Percentiles rank a stretch among this genome's conserved stretches.
Evolutionary conservation across 2,113 vertebrate genomes (phyloP).

Genomic region (Pterocles gutturalis): DNA sequence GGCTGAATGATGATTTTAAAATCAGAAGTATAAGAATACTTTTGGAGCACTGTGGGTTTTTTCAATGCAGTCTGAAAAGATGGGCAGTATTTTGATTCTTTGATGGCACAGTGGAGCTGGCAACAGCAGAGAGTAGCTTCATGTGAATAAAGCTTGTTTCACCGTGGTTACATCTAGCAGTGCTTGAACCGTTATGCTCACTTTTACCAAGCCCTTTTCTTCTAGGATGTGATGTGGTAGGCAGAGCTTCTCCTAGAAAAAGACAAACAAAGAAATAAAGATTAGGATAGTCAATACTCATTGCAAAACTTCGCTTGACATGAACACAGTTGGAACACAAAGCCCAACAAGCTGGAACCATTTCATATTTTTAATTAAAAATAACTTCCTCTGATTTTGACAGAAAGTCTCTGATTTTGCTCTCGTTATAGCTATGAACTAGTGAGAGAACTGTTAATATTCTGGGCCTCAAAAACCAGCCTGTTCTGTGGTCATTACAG

Average conservation of each 20-base stretch:
- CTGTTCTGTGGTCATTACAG: not conserved
- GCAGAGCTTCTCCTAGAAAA: conserved; percentile 92
- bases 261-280: conserved; percentile 46
- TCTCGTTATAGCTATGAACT: not conserved
- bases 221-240: conserved; percentile 97
- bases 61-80: conserved; percentile 13
- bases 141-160: conserved; percentile 82
- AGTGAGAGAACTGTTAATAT: not conserved
- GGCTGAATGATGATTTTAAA: not conserved
- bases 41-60: not conserved
- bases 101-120: conserved; percentile 50
- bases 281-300: not conserved
- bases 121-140: conserved; percentile 66
- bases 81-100: not conserved
- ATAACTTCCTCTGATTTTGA: not conserved
- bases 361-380: not conserved
- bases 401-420: not conserved
- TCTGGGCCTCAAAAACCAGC: not conserved
- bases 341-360: not conserved
- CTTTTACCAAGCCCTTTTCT: conserved; percentile 94
- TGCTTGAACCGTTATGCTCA: conserved; percentile 89
- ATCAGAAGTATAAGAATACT: not conserved
- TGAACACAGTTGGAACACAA: not conserved
- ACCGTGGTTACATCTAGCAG: conserved; percentile 84
- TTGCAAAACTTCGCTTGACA: not conserved